Evolutionary conservation across 2,113 vertebrate species (phyloP).

Genomic region (Callithrix jacchus): DNA sequence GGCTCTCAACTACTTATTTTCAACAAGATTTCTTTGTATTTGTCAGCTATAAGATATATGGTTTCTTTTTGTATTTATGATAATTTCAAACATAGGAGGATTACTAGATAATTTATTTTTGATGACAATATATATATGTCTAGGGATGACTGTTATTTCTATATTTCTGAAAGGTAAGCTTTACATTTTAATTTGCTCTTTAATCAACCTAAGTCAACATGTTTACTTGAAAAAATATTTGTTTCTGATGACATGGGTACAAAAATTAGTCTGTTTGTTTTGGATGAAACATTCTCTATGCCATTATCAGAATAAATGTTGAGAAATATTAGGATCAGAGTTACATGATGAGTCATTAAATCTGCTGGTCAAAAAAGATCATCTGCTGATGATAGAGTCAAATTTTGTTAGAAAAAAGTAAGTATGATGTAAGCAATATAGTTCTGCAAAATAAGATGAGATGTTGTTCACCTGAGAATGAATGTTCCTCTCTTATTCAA

Average conservation of each 20-base stretch:
- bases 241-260: neutral
- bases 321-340: neutral
- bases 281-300: neutral
- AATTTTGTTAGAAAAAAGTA: neutral
- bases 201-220: neutral
- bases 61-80: neutral
- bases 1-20: neutral
- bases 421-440: neutral
- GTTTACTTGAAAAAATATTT: neutral
- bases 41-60: neutral
- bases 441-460: neutral
- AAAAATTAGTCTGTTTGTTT: neutral
- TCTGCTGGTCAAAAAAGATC: neutral
- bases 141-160: neutral
- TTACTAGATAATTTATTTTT: neutral
- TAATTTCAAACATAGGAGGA: neutral
- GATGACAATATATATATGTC: neutral
- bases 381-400: neutral
- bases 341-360: neutral
- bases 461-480: neutral
- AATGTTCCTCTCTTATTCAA: neutral
- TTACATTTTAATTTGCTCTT: conserved; percentile 11
- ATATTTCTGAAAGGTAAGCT: neutral
- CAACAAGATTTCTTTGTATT: neutral
- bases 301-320: neutral